Percentiles rank a stretch among this genome's conserved stretches.
Evolutionary conservation across 2,797 vertebrate genomes (phyloP).

Genomic region (Periophthalmus magnuspinnatus): DNA sequence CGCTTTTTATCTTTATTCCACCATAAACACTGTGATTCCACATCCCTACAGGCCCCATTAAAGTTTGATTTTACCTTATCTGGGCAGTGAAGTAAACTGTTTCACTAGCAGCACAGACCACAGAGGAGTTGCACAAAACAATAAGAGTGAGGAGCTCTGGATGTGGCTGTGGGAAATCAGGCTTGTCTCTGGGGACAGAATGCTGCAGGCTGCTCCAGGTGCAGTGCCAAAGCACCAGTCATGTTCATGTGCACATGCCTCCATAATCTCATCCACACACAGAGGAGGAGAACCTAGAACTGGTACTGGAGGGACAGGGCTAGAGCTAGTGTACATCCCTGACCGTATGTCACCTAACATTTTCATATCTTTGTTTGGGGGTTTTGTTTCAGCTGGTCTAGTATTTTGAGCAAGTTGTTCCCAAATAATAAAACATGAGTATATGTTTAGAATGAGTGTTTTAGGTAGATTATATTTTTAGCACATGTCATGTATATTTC

Average conservation of each 20-base stretch:
- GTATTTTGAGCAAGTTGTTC: too few species aligned
- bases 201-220: conserved; percentile 32
- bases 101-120: conserved; percentile 71
- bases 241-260: not conserved
- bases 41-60: conserved; percentile 45
- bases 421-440: too few species aligned
- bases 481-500: too few species aligned
- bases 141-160: conserved; percentile 32
- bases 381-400: too few species aligned
- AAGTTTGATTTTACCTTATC: conserved; percentile 51
- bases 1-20: not conserved
- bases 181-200: conserved; percentile 29
- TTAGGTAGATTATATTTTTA: too few species aligned
- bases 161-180: conserved; percentile 63
- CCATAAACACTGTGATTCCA: not conserved
- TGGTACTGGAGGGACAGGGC: too few species aligned
- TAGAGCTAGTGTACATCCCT: too few species aligned
- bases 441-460: too few species aligned
- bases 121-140: conserved; percentile 47
- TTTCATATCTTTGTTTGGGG: too few species aligned
- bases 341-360: too few species aligned
- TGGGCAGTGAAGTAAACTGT: conserved; percentile 61
- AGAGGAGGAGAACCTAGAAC: too few species aligned
- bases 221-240: conserved; percentile 31
- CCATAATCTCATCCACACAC: not conserved